phyloP scores from a whole-genome alignment of 2,797 vertebrate species.

The Paramormyrops hopkinsi region DNA sequence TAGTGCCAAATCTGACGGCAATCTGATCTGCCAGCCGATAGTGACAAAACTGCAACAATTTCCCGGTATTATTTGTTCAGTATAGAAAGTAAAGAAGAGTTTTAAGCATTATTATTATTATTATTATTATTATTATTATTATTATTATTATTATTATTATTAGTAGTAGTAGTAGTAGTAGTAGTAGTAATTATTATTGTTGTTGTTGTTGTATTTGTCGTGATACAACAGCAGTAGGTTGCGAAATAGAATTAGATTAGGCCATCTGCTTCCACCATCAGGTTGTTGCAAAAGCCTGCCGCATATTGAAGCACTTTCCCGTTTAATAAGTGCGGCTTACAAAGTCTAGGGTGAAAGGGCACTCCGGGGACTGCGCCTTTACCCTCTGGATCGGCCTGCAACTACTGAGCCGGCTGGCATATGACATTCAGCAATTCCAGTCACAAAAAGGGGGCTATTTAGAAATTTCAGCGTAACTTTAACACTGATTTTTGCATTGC shows the following conservation, averaged over 20 bases:
- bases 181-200: no score
- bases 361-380: constrained; percentile 80
- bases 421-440: constrained; percentile 60
- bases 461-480: neutral
- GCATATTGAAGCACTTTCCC: constrained; percentile 99
- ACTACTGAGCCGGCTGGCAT: constrained; percentile 63
- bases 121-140: constrained; percentile 23
- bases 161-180: no score
- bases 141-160: neutral
- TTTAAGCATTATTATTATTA: neutral
- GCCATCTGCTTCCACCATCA: constrained; percentile 54
- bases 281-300: constrained; percentile 54
- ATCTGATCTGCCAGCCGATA: neutral
- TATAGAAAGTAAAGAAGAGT: neutral
- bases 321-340: constrained; percentile 96
- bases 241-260: constrained; percentile 21
- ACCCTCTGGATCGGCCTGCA: constrained; percentile 63
- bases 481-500: neutral
- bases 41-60: neutral
- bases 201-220: neutral
- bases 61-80: neutral
- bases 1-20: neutral
- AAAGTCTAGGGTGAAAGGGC: constrained; percentile 96
- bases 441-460: constrained; percentile 52
- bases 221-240: constrained; percentile 20